Percentiles rank a stretch among this genome's conserved stretches.
Evolutionary conservation across 2,113 vertebrate species (phyloP).

Genomic region (Rhinogobius similis): DNA sequence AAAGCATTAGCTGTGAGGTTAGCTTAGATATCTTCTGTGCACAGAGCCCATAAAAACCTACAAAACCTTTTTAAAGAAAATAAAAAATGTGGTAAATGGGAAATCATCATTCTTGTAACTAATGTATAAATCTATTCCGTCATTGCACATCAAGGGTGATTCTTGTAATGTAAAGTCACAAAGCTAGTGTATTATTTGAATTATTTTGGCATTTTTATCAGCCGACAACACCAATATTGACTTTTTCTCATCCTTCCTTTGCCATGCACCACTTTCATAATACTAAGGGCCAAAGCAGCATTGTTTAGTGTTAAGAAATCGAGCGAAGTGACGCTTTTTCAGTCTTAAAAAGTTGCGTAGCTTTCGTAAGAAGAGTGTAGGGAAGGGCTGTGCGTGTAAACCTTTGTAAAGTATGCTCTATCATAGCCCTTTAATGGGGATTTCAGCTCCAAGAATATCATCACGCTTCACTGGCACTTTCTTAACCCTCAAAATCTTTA

Average conservation of each 20-base stretch:
- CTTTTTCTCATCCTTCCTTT: background rate
- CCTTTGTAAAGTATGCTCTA: constrained; percentile 44
- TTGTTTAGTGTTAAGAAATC: background rate
- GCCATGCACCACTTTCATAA: constrained; percentile 1
- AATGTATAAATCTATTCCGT: too few relatives aligned
- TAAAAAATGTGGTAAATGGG: too few relatives aligned
- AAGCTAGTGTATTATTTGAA: too few relatives aligned
- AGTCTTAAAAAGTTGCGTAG: background rate
- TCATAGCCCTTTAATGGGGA: constrained; percentile 80
- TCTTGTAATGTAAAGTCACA: too few relatives aligned
- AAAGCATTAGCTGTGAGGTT: too few relatives aligned
- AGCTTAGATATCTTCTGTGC: too few relatives aligned
- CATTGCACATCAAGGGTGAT: too few relatives aligned
- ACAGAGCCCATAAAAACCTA: background rate
- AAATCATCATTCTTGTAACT: too few relatives aligned
- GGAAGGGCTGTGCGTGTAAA: background rate
- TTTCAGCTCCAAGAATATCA: constrained; percentile 57
- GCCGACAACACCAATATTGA: background rate
- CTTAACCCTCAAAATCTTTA: constrained; percentile 59
- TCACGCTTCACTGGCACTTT: constrained; percentile 72
- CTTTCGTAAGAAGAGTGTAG: background rate
- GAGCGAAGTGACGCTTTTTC: background rate
- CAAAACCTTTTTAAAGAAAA: too few relatives aligned
- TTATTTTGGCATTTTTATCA: background rate
- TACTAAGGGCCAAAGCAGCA: constrained; percentile 3